Base-by-base conservation (phyloP, 2,888 invertebrate genomes). In the Chrysodeixis includens region DNA sequence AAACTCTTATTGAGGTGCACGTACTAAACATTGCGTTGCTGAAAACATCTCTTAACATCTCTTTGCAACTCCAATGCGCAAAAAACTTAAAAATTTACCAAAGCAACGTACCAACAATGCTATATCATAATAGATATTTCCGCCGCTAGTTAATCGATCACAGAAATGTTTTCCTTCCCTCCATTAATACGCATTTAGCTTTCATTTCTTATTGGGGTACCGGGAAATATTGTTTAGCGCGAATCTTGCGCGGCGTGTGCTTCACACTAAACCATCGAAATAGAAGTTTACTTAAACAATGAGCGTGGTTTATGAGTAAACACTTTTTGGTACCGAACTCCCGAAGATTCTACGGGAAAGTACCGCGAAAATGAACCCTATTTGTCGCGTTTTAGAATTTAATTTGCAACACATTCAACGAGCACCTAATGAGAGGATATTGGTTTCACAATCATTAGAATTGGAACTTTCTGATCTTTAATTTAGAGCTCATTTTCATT, bases 261-360 rank as follows among this genome's bases (percentile, higher is more conserved):
- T 94, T 93, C 91, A 86, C 88, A 76, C 90, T 90, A 93, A 92
- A 85, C 87, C 89, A 88, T 94, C 87, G 86, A 94, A 95, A 95
- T 95, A 94, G 94, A 93, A 92, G 88, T 91, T 89, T 90, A 88
- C 87, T 91, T 86, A 94, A 93, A 94, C 94, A 94, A 92, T 89
- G 93, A 86, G 87, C 93, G 94, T 94, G 95, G 93, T 94, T 91
- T 91, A 94, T 83, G 86, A 81, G 90, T 94, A 95, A 94, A 95
- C 94, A 95, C 78, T 88, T 89, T 90, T 86, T 80, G 82, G 85
- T 84, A 78, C 83, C 82, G 86, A 80, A 83, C 85, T 87, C 82
- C 87, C 83, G 88, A 88, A 89, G 83, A 90, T 79, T 87, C 81
- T 79, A 81, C 65, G 72, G 69, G 56, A 64, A 69, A 40, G 22